A percentile compares a stretch with the other conserved stretches of the same genome.
Conservation (phyloP, 2,888 invertebrate species). For the Germaria angustata region DNA sequence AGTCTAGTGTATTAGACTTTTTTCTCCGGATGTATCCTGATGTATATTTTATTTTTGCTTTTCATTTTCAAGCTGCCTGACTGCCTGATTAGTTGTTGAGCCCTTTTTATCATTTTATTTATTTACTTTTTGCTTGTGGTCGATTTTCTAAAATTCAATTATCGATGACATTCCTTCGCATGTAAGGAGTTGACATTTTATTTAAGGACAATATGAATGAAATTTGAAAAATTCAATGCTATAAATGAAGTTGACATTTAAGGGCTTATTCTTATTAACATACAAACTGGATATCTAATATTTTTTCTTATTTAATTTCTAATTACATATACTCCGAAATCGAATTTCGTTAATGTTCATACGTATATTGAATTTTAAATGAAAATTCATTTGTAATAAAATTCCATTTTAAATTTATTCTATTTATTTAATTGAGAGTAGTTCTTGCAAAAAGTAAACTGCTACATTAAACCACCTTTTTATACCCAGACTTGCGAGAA, state of each 20-base stretch:
- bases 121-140: slow-evolving; percentile 31
- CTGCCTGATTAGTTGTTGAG: slow-evolving; percentile 21
- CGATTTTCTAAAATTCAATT: slow-evolving; percentile 64
- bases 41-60: neutral
- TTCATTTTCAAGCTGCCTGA: neutral
- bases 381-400: neutral
- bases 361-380: slow-evolving; percentile 6
- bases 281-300: slow-evolving; percentile 12
- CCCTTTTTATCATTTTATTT: slow-evolving; percentile 34
- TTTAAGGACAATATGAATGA: slow-evolving; percentile 8
- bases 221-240: slow-evolving; percentile 15
- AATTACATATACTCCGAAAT: neutral
- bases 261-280: slow-evolving; percentile 39
- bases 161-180: slow-evolving; percentile 48
- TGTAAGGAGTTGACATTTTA: slow-evolving; percentile 45
- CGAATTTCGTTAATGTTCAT: slow-evolving; percentile 17
- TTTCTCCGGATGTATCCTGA: slow-evolving; percentile 7
- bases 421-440: no score
- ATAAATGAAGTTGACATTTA: slow-evolving; percentile 16
- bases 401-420: no score
- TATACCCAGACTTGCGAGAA: no score
- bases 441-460: no score
- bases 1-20: neutral
- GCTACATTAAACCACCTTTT: no score
- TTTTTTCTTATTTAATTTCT: neutral